phyloP scores from a whole-genome alignment of 2,888 invertebrate species.

The Amaurobius ferox region DNA sequence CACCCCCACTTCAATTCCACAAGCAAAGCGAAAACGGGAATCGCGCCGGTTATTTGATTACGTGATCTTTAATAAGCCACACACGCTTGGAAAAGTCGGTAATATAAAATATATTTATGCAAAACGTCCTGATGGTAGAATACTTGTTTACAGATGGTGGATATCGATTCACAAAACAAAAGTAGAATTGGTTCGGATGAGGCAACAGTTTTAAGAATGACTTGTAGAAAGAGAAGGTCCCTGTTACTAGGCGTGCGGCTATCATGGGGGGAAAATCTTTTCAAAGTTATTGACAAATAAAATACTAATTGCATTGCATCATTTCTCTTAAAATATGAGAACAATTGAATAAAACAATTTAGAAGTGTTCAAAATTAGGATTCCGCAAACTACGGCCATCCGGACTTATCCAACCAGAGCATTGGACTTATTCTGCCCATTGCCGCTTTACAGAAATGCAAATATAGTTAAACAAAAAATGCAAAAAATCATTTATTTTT shows the following conservation, averaged over 20 bases:
- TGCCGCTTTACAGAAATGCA: too few relatives aligned
- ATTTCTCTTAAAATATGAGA: too few relatives aligned
- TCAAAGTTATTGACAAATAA: too few relatives aligned
- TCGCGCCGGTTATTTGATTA: constrained; percentile 23
- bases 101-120: constrained; percentile 38
- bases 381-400: too few relatives aligned
- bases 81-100: neutral
- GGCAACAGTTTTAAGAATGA: neutral
- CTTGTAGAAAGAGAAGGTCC: neutral
- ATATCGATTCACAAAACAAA: constrained; percentile 29
- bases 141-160: constrained; percentile 20
- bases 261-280: too few relatives aligned
- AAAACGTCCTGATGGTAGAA: constrained; percentile 18
- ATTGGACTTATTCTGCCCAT: too few relatives aligned
- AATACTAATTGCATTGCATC: too few relatives aligned
- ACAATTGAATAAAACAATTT: too few relatives aligned
- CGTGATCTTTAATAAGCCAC: constrained; percentile 40
- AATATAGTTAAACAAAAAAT: too few relatives aligned
- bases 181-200: neutral
- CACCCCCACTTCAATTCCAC: neutral
- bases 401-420: too few relatives aligned
- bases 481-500: too few relatives aligned
- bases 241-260: neutral
- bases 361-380: too few relatives aligned
- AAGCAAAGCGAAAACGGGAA: constrained; percentile 28